Evolutionary conservation across 2,797 vertebrate genomes (phyloP).

Genomic region (Euthynnus affinis): DNA sequence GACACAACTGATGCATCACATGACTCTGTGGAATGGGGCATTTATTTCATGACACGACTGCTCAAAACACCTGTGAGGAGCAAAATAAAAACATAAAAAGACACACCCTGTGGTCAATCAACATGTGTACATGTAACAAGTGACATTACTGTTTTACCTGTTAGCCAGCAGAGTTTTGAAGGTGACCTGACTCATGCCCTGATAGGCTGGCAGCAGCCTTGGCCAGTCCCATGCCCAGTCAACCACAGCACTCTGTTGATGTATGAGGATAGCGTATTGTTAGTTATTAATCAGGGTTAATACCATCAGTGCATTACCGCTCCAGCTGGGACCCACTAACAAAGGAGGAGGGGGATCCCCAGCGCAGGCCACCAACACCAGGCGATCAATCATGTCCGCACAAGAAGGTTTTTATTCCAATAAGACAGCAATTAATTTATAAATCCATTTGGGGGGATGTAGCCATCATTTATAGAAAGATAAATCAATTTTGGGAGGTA

Average conservation of each 20-base stretch:
- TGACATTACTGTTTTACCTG: conserved; percentile 89
- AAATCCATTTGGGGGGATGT: conserved; percentile 93
- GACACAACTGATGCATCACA: conserved; percentile 14
- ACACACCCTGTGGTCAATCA: neutral
- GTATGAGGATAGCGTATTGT: conserved; percentile 91
- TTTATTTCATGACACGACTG: conserved; percentile 31
- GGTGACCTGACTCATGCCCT: conserved; percentile 90
- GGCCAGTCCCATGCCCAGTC: conserved; percentile 95
- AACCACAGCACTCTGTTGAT: conserved; percentile 92
- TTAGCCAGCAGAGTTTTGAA: conserved; percentile 91
- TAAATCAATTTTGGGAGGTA: conserved; percentile 92
- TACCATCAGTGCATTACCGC: conserved; percentile 94
- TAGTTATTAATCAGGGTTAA: conserved; percentile 98
- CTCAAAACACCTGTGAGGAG: conserved; percentile 22
- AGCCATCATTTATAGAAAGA: conserved; percentile 96
- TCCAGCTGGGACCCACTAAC: conserved; percentile 93
- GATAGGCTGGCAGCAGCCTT: conserved; percentile 89
- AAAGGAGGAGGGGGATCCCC: conserved; percentile 87
- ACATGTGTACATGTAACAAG: conserved; percentile 25
- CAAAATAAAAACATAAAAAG: conserved; percentile 33
- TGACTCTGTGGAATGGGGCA: conserved; percentile 1
- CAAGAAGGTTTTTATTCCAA: conserved; percentile 95
- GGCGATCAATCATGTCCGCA: conserved; percentile 92
- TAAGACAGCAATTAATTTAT: conserved; percentile 97
- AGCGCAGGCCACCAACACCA: conserved; percentile 87